Conservation (phyloP, 2,113 vertebrate species). For the Perca flavescens region DNA sequence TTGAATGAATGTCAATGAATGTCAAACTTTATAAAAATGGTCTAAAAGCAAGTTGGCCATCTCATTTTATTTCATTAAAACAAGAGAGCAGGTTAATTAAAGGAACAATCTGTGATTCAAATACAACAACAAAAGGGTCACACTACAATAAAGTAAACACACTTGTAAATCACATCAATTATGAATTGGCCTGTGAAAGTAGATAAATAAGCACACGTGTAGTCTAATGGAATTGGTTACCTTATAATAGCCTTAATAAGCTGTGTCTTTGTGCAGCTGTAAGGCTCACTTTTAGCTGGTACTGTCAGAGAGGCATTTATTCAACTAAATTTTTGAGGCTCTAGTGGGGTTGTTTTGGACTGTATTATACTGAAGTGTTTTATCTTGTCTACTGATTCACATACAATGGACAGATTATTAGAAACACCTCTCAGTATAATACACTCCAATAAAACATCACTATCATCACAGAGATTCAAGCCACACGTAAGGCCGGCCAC, state of each 20-base stretch:
- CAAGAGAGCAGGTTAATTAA: background rate
- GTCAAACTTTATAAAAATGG: constrained; percentile 3
- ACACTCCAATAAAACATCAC: too few species aligned
- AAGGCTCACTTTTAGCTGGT: background rate
- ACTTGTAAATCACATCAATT: background rate
- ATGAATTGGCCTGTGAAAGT: background rate
- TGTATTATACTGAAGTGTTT: background rate
- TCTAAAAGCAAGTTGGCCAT: background rate
- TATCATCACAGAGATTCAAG: too few species aligned
- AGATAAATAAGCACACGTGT: background rate
- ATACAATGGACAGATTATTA: too few species aligned
- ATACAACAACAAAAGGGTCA: background rate
- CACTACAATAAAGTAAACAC: background rate
- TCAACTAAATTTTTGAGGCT: background rate
- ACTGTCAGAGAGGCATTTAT: background rate
- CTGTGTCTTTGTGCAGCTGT: background rate
- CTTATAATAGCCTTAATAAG: background rate
- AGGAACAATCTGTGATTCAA: background rate
- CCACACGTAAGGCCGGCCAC: too few species aligned
- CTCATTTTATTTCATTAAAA: background rate
- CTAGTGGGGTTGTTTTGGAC: background rate
- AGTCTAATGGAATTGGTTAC: background rate
- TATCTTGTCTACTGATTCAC: too few species aligned
- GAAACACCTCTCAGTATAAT: too few species aligned
- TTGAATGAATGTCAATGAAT: background rate